Evolutionary conservation across 2,113 vertebrate species (phyloP), one percentile per base, ranked within the genome.

Genomic region (Butastur rufipennis): DNA sequence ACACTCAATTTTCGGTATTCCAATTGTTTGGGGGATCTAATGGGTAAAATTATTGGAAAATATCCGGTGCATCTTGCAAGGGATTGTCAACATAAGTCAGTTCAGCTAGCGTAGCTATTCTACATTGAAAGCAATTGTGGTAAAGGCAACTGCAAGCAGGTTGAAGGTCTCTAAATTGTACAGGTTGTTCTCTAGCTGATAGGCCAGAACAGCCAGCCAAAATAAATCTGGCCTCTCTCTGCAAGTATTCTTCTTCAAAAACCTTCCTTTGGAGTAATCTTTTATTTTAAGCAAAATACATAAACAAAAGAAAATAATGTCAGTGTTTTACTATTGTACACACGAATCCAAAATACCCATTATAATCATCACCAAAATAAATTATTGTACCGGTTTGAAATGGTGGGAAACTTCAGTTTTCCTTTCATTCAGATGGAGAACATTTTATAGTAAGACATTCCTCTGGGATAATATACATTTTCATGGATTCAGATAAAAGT

Each of bases 211-310:
- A 21, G 75, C 4, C 72, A 52, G 59, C 82, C 86, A 81, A 97
- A 86, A 90, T 27, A 92, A 92, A 96, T 10, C 80, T 34, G 45
- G 17, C 42, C 72, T 45, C 66, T 81, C 89, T 86, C 85, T 85
- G 66, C 88, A 79, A 93, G 88, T 31, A 42, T 50, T 67, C 89
- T 94, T 88, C 90, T 88, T 95, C 92, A 89, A 84, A 95, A 92
- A 32, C 80, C 86, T 96, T 90, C 77, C 95, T 63, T 55, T 13
- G 43, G 72, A 95, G 81, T 50, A 74, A 94, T 32, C 36, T 88
- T 85, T 88, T 97, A 94, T 95, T 94, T 96, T 90, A 90, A 90
- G 95, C 40, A 95, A 87, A 80, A 82, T 18, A 95, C 40, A 95
- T 73, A 96, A 96, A 96, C 78, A 96, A 61, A 61, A 87, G 93